Evolutionary conservation across 1,140 invertebrate genomes (phyloP), one percentile per base, ranked within the genome.

Genomic region (Drosophila suzukii): DNA sequence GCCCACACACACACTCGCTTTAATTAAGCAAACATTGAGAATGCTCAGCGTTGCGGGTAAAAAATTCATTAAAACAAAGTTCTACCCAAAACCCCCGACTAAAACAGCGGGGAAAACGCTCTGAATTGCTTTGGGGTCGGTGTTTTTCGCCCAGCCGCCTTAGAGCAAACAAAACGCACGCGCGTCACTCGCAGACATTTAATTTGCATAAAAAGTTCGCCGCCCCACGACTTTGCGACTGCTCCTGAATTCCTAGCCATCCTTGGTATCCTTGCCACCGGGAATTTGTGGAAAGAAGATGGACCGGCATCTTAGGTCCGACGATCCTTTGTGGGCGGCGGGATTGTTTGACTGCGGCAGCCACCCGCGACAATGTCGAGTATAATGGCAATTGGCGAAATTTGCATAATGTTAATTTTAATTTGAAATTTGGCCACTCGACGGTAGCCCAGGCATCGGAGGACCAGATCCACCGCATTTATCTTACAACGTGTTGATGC

Each of bases 391-490:
- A 86, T 79, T 82, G 82, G 72, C 66, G 47, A 82, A 78, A 86
- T 86, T 86, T 88, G 82, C 82, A 88, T 86, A 86, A 86, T 83
- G 83, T 86, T 86, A 82, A 86, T 86, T 86, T 86, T 88, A 86
- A 86, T 86, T 86, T 86, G 75, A 88, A 86, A 83, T 88, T 86
- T 88, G 66, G 84, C 83, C 83, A 83, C 83, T 79, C 84, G 66
- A 79, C 80, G 71, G 62, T 82, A 75, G 83, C 83, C 75, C 41
- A 15, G 49, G 36, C 46, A 24, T 67, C 73, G 24, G 27, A 32
- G 36, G 62, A 47, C 73, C 61, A 66, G 47, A 27, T 15, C 67
- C 41, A 17, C 47, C 57, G 59, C 80, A 72, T 73, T 82, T 82
- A 76, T 82, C 77, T 76, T 75, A 82, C 83, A 88, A 82, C 79